Percentiles rank a stretch among this genome's conserved stretches.
These are phyloP conservation scores for Tetrao urogallus DNA, from an alignment of 2,113 vertebrate genomes.

Conservation along the genomic window DNA sequence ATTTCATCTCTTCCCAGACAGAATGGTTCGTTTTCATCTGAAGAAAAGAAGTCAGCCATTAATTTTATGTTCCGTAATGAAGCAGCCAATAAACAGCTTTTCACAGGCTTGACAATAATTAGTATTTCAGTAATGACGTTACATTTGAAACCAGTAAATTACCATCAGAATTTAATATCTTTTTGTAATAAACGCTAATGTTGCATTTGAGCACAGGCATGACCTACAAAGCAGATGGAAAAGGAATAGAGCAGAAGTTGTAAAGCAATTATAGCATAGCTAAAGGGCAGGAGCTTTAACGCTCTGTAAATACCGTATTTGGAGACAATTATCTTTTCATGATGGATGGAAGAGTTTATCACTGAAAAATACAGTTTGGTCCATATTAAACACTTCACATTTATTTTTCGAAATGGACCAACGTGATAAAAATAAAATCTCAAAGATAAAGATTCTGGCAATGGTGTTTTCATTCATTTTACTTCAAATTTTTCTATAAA, in stretches of 20 bases:
- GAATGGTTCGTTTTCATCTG: constrained; percentile 67
- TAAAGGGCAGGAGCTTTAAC: neutral
- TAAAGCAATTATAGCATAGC: neutral
- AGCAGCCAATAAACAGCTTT: neutral
- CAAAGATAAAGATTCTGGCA: neutral
- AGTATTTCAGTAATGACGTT: neutral
- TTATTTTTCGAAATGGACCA: neutral
- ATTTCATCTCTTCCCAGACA: constrained; percentile 67
- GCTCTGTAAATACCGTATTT: neutral
- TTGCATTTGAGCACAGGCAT: neutral
- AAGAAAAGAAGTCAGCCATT: neutral
- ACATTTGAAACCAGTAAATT: neutral
- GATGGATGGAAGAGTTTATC: neutral
- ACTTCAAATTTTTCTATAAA: neutral
- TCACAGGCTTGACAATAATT: neutral
- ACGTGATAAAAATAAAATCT: neutral
- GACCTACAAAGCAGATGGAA: neutral
- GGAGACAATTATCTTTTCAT: neutral
- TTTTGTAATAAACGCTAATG: rapidly evolving
- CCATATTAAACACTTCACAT: neutral
- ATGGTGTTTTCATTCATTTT: neutral
- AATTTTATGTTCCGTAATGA: neutral
- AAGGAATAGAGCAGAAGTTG: neutral
- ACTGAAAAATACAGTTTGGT: neutral
- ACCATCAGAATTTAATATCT: neutral